Percentiles rank a stretch among this genome's conserved stretches.
These are phyloP conservation scores for Choreutis nemorana DNA, from an alignment of 2,888 invertebrate species.

Conservation along the genomic window DNA sequence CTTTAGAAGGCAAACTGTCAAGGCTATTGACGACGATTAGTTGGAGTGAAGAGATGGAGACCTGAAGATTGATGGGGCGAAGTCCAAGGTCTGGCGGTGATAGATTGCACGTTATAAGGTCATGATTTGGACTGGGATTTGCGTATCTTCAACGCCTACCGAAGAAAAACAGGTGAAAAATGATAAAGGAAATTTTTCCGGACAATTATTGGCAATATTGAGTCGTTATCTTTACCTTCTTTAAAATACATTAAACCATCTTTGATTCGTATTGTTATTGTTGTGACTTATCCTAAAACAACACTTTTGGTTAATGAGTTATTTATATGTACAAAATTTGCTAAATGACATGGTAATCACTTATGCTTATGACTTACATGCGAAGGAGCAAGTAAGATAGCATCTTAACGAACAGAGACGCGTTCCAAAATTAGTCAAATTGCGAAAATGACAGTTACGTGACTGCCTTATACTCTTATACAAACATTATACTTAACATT, in stretches of 20 bases:
- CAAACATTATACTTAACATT: conserved; percentile 2
- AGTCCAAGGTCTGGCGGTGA: conserved; percentile 61
- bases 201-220: neutral
- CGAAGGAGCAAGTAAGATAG: conserved; percentile 6
- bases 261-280: too few relatives aligned
- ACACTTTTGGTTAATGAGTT: too few relatives aligned
- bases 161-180: conserved; percentile 1
- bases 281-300: too few relatives aligned
- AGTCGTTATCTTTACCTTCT: too few relatives aligned
- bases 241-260: too few relatives aligned
- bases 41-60: conserved; percentile 53
- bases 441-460: too few relatives aligned
- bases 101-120: conserved; percentile 62
- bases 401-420: conserved; percentile 7
- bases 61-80: conserved; percentile 55
- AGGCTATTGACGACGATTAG: conserved; percentile 56
- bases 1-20: conserved; percentile 49
- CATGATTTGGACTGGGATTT: conserved; percentile 58
- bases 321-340: too few relatives aligned
- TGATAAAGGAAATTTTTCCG: conserved; percentile 1
- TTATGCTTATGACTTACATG: conserved; percentile 6
- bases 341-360: conserved; percentile 1
- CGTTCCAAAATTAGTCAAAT: conserved; percentile 5
- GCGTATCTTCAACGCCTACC: conserved; percentile 55
- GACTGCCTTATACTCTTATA: too few relatives aligned